phyloP scores from a whole-genome alignment of 2,113 vertebrate genomes.

The Clupea harengus region DNA sequence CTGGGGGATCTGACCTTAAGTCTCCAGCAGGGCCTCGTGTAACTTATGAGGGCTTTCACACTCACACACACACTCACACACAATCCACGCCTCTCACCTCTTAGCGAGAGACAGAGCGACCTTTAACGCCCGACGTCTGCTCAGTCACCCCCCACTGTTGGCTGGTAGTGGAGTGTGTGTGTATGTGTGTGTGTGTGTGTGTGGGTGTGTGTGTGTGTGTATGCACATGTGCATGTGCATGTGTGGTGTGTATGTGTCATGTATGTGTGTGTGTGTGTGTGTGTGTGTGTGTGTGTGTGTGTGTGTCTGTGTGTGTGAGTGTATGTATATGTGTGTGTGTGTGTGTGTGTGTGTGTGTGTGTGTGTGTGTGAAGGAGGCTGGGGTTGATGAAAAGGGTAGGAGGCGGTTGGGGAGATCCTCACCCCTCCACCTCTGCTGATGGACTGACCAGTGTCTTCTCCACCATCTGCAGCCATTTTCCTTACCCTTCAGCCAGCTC shows the following conservation, averaged over 20 bases:
- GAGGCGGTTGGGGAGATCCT: neutral
- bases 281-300: slow-evolving; percentile 24
- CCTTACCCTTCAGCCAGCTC: neutral
- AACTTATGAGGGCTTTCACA: slow-evolving; percentile 2
- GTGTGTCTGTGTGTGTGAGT: neutral
- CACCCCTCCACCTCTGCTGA: neutral
- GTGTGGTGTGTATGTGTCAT: neutral
- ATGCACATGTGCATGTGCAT: neutral
- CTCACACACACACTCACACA: neutral
- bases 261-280: neutral
- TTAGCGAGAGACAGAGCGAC: neutral
- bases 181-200: slow-evolving; percentile 16
- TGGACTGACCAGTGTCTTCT: neutral
- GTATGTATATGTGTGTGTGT: neutral
- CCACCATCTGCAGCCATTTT: neutral
- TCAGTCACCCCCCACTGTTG: neutral
- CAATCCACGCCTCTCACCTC: neutral
- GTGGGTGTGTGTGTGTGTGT: slow-evolving; percentile 30
- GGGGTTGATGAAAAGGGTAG: neutral
- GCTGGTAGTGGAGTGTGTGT: neutral
- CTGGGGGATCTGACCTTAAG: slow-evolving; percentile 3
- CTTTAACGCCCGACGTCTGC: slow-evolving; percentile 9
- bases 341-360: neutral
- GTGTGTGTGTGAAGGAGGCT: neutral
- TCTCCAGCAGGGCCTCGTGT: neutral